Conservation (phyloP, 2,797 vertebrate species). For the Acanthurus leucopareius region DNA sequence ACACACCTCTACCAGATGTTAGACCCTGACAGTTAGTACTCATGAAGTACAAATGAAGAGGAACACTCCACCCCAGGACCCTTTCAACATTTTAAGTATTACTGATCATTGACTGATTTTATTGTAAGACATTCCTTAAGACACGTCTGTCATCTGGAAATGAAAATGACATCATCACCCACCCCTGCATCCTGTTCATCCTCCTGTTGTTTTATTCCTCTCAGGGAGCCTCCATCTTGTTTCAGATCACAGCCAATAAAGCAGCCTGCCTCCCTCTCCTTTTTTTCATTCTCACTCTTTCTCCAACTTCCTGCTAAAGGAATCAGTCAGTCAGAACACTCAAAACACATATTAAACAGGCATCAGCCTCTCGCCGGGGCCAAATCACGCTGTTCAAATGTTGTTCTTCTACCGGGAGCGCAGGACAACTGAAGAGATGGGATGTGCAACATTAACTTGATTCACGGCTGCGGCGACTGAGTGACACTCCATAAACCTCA, state of each 20-base stretch:
- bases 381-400: slow-evolving; percentile 88
- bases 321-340: slow-evolving; percentile 85
- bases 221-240: slow-evolving; percentile 81
- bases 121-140: slow-evolving; percentile 6
- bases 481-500: slow-evolving; percentile 88
- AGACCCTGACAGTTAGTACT: neutral
- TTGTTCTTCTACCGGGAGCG: slow-evolving; percentile 85
- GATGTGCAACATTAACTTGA: slow-evolving; percentile 88
- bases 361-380: slow-evolving; percentile 83
- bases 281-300: slow-evolving; percentile 48
- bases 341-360: slow-evolving; percentile 87
- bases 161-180: slow-evolving; percentile 55
- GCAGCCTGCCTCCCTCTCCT: slow-evolving; percentile 55
- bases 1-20: neutral
- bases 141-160: slow-evolving; percentile 36
- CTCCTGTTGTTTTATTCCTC: slow-evolving; percentile 73
- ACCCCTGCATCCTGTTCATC: slow-evolving; percentile 42
- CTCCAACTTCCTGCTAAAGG: slow-evolving; percentile 79
- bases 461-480: slow-evolving; percentile 83
- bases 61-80: too few relatives aligned
- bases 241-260: slow-evolving; percentile 82
- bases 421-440: slow-evolving; percentile 84
- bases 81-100: neutral
- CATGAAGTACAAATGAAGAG: neutral
- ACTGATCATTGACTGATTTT: slow-evolving; percentile 27